Evolutionary conservation across 1,140 invertebrate species (phyloP).

Genomic region (Palaemon carinicauda): DNA sequence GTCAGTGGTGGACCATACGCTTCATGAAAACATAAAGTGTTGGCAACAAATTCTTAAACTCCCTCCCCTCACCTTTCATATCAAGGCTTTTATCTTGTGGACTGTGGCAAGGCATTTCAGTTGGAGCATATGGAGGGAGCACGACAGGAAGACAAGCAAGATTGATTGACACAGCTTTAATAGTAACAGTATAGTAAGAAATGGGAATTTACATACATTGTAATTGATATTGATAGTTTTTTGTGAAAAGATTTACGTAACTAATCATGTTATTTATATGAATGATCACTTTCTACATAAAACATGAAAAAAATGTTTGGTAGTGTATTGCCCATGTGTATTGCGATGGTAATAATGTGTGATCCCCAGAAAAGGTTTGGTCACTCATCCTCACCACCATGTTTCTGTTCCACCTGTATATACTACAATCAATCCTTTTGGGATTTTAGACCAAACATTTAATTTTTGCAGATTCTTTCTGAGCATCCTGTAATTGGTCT

Average conservation of each 20-base stretch:
- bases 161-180: conserved; percentile 54
- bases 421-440: conserved; percentile 15
- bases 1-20: conserved; percentile 55
- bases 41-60: conserved; percentile 40
- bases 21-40: conserved; percentile 48
- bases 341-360: conserved; percentile 48
- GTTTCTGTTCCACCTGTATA: conserved; percentile 38
- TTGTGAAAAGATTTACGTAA: conserved; percentile 56
- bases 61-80: conserved; percentile 20
- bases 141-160: conserved; percentile 47
- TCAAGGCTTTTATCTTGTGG: conserved; percentile 42
- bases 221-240: conserved; percentile 53
- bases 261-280: conserved; percentile 57
- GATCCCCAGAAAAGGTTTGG: conserved; percentile 26
- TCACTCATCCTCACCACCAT: conserved; percentile 43
- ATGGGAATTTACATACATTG: conserved; percentile 52
- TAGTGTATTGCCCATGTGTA: conserved; percentile 48
- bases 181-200: conserved; percentile 47
- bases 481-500: conserved; percentile 47
- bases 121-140: conserved; percentile 48
- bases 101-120: conserved; percentile 42
- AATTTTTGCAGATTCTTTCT: conserved; percentile 32
- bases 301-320: conserved; percentile 55
- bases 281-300: conserved; percentile 56
- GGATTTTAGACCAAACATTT: conserved; percentile 25